A percentile compares a stretch with the other conserved stretches of the same genome.
These are phyloP conservation scores for Caenorhabditis latens DNA, from an alignment of 1,140 invertebrate species.

Conservation along the genomic window DNA sequence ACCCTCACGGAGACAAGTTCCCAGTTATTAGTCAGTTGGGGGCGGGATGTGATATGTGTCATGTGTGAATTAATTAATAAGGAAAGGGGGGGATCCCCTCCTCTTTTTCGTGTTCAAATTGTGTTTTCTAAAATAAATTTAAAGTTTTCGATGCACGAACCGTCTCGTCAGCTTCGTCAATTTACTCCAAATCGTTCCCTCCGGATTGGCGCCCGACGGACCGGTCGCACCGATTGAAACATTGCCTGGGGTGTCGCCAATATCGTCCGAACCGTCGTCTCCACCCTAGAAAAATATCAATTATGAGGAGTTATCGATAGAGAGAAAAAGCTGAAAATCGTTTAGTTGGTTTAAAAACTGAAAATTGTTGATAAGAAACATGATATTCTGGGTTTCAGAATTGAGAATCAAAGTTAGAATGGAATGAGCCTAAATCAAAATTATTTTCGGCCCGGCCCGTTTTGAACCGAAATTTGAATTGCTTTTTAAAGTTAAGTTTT, in stretches of 20 bases:
- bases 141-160: constrained; percentile 63
- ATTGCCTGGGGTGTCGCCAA: constrained; percentile 66
- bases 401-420: neutral
- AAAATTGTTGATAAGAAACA: neutral
- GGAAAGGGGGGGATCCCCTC: no score
- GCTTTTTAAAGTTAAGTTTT: neutral
- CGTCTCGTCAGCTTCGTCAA: constrained; percentile 75
- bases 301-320: neutral
- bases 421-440: no score
- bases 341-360: neutral
- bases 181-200: constrained; percentile 75
- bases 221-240: constrained; percentile 54
- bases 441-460: no score
- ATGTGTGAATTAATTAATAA: no score
- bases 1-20: neutral
- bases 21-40: no score
- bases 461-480: neutral
- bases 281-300: constrained; percentile 3
- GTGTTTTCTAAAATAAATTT: neutral
- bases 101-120: neutral
- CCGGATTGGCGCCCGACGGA: constrained; percentile 16
- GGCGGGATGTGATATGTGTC: no score
- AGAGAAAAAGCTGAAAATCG: neutral
- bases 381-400: neutral
- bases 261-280: constrained; percentile 28